Conservation (phyloP, 2,888 invertebrate genomes). For the Acrobasis repandana region DNA sequence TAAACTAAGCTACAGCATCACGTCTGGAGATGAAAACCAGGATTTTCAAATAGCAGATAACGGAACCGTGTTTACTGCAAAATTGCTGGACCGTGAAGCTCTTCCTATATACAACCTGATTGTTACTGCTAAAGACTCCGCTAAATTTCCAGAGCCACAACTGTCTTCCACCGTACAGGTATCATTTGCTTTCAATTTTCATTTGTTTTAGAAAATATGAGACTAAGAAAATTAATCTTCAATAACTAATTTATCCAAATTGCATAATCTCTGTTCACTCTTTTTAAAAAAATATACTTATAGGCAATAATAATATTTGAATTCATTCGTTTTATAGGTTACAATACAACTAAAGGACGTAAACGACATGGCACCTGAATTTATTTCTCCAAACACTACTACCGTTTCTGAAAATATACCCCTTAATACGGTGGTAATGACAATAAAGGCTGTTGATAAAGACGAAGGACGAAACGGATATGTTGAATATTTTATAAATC, state of each 20-base stretch:
- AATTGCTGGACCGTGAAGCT: slow-evolving; percentile 91
- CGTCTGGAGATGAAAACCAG: slow-evolving; percentile 89
- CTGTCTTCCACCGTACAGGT: slow-evolving; percentile 95
- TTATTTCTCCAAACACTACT: slow-evolving; percentile 90
- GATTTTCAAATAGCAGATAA: slow-evolving; percentile 92
- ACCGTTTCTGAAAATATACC: slow-evolving; percentile 93
- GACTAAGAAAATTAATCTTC: too few species aligned
- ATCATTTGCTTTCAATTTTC: slow-evolving; percentile 25
- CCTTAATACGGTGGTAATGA: slow-evolving; percentile 93
- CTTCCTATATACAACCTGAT: slow-evolving; percentile 91
- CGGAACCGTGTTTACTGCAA: slow-evolving; percentile 91
- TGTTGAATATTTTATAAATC: slow-evolving; percentile 92
- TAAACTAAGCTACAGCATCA: slow-evolving; percentile 90
- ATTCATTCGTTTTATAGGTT: slow-evolving; percentile 84
- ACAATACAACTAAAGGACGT: slow-evolving; percentile 94
- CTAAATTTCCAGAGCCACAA: slow-evolving; percentile 87
- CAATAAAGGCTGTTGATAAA: slow-evolving; percentile 93
- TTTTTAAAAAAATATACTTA: too few species aligned
- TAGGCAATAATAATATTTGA: too few species aligned
- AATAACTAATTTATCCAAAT: too few species aligned
- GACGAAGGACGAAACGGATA: slow-evolving; percentile 96
- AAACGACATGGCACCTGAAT: slow-evolving; percentile 95
- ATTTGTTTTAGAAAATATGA: slow-evolving; percentile 12
- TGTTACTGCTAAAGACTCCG: slow-evolving; percentile 93
- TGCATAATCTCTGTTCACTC: too few species aligned